These are phyloP conservation scores for Halocynthia aurantium DNA, from an alignment of 23 tunicate genomes.

Conservation along the genomic window DNA sequence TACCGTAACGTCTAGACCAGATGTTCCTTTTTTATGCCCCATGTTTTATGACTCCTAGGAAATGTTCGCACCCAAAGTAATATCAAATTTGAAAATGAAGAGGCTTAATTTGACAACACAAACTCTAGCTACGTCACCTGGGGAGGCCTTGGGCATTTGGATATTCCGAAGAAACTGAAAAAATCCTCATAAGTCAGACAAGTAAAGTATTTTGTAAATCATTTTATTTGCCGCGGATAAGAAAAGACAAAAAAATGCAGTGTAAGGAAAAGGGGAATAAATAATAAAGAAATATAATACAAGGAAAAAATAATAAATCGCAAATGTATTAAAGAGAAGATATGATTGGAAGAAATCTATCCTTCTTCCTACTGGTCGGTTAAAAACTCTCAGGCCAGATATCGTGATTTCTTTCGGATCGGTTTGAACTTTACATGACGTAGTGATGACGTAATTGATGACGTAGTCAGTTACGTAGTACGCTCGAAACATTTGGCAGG, in stretches of 20 bases:
- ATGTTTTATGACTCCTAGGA: too few species aligned
- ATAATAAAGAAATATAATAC: not conserved
- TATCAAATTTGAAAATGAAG: too few species aligned
- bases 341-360: slow-evolving; percentile 8
- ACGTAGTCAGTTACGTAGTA: slow-evolving; percentile 1
- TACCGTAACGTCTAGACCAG: too few species aligned
- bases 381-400: not conserved
- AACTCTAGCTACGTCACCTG: too few species aligned
- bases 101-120: too few species aligned
- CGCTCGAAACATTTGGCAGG: not conserved
- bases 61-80: too few species aligned
- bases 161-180: too few species aligned
- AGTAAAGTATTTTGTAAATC: not conserved
- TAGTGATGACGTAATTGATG: slow-evolving; percentile 1
- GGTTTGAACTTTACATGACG: not conserved
- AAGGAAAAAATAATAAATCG: not conserved
- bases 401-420: slow-evolving; percentile 1
- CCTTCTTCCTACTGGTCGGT: slow-evolving; percentile 2
- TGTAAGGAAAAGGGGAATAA: not conserved
- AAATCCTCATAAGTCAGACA: too few species aligned
- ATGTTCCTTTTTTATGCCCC: too few species aligned
- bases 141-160: too few species aligned
- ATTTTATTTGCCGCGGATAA: not conserved
- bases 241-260: not conserved
- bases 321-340: slow-evolving; percentile 12